phyloP scores from a whole-genome alignment of 2,888 invertebrate genomes.

The Lasioglossum oenotherae region DNA sequence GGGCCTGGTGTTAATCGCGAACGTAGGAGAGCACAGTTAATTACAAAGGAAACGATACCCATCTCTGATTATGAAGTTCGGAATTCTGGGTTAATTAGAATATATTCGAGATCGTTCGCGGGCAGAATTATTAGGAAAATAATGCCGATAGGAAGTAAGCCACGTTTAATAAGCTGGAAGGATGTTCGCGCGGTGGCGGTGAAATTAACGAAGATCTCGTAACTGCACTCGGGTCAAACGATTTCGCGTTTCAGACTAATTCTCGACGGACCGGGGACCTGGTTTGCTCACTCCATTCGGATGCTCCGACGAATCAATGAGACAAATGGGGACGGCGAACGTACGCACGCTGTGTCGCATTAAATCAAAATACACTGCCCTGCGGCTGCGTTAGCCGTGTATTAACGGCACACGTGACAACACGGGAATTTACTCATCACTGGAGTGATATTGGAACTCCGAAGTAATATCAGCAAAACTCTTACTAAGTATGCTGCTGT shows the following conservation, averaged over 20 bases:
- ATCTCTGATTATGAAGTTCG: not conserved
- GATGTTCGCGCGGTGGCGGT: conserved; percentile 14
- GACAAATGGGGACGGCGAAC: conserved; percentile 61
- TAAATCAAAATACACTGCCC: conserved; percentile 65
- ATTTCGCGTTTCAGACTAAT: conserved; percentile 51
- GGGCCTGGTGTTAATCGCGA: not conserved
- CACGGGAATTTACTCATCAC: conserved; percentile 47
- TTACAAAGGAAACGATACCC: not conserved
- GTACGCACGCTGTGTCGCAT: conserved; percentile 44
- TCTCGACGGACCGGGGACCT: conserved; percentile 35
- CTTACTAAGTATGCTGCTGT: not conserved
- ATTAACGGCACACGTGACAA: conserved; percentile 58
- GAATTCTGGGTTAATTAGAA: not conserved
- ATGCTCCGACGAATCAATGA: conserved; percentile 56
- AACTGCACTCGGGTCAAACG: conserved; percentile 18
- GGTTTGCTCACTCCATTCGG: conserved; percentile 27
- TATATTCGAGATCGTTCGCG: conserved; percentile 5
- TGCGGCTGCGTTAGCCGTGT: conserved; percentile 52
- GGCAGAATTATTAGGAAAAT: conserved; percentile 30
- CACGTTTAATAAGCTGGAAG: conserved; percentile 23
- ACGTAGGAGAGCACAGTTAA: not conserved
- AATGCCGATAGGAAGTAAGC: not conserved
- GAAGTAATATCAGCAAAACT: not conserved
- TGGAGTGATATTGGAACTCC: conserved; percentile 35
- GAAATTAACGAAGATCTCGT: conserved; percentile 50